Conservation (phyloP, 1,140 invertebrate genomes). For the Bicyclus anynana region DNA sequence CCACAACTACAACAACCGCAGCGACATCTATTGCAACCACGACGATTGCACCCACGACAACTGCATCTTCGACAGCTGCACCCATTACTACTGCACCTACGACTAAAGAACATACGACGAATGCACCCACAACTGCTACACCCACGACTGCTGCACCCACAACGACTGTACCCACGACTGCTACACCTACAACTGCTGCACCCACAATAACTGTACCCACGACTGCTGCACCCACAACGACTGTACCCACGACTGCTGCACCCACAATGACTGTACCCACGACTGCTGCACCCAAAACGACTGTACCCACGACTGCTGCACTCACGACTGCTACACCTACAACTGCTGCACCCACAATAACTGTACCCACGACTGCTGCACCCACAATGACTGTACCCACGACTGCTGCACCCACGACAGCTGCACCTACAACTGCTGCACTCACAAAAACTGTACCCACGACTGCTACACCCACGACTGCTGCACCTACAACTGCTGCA, state of each 20-base stretch:
- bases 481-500: too few relatives aligned
- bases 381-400: constrained; percentile 12
- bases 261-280: constrained; percentile 10
- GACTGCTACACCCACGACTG: too few relatives aligned
- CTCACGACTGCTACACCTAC: constrained; percentile 13
- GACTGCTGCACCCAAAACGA: constrained; percentile 16
- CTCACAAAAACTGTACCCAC: too few relatives aligned
- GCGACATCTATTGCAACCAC: constrained; percentile 23
- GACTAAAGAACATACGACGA: not conserved
- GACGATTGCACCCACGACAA: constrained; percentile 11
- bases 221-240: constrained; percentile 18
- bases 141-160: too few relatives aligned
- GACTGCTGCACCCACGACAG: not conserved
- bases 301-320: constrained; percentile 13
- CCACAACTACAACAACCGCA: constrained; percentile 16
- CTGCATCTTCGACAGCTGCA: too few relatives aligned
- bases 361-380: constrained; percentile 16
- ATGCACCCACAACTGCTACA: too few relatives aligned
- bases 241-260: constrained; percentile 5
- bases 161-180: too few relatives aligned
- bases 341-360: constrained; percentile 7
- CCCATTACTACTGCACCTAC: constrained; percentile 13
- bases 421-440: constrained; percentile 1
- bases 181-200: constrained; percentile 13
- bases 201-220: constrained; percentile 13